phyloP scores from a whole-genome alignment of 2,888 invertebrate species.

The Pseudococcus viburni region DNA sequence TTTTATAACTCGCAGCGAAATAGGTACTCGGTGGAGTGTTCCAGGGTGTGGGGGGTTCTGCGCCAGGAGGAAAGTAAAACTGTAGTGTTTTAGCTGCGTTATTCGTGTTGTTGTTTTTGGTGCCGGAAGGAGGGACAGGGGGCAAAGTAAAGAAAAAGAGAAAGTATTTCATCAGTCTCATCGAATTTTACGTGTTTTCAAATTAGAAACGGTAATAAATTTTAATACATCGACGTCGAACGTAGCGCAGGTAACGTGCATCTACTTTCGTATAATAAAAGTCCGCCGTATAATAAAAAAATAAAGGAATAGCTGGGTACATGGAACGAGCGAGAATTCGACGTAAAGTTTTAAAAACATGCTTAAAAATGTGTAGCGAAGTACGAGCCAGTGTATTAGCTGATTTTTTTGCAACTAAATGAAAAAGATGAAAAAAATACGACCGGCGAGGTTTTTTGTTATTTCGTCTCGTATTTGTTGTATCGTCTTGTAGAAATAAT shows the following conservation, averaged over 20 bases:
- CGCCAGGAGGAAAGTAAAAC: neutral
- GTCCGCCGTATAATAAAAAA: constrained; percentile 20
- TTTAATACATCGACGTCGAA: constrained; percentile 16
- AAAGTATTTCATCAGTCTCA: constrained; percentile 32
- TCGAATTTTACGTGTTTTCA: constrained; percentile 32
- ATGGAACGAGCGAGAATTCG: neutral
- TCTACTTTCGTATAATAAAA: constrained; percentile 15
- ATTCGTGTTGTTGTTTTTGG: neutral
- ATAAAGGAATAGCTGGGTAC: neutral
- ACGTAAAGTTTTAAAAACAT: constrained; percentile 11
- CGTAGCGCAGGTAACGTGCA: neutral
- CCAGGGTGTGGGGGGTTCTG: neutral
- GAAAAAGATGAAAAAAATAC: neutral
- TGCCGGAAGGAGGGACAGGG: neutral
- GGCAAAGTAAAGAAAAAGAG: neutral
- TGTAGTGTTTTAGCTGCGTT: neutral
- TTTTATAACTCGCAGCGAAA: neutral
- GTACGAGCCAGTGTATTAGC: neutral
- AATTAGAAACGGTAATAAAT: constrained; percentile 43
- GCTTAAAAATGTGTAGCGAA: neutral
- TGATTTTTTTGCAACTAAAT: neutral
- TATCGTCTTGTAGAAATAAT: too few relatives aligned
- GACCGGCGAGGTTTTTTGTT: neutral
- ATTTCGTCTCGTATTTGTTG: neutral
- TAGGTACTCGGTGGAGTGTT: neutral